Conservation (phyloP, 2,888 invertebrate species). For the Brachynemurus nebulosus region DNA sequence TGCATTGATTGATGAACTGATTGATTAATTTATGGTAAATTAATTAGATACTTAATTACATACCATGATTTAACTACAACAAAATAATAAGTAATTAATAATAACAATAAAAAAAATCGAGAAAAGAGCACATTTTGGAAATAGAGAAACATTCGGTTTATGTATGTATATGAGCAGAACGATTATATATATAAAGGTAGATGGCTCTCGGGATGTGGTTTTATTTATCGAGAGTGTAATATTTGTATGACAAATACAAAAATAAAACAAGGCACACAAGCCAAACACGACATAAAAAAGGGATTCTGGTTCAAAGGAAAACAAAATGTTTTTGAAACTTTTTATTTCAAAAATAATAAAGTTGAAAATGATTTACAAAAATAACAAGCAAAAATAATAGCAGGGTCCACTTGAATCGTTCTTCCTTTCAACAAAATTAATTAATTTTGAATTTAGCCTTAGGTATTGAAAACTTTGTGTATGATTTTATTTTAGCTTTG, state of each 20-base stretch:
- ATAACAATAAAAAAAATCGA: not conserved
- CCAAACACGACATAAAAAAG: constrained; percentile 9
- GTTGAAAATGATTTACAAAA: no score
- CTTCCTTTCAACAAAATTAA: no score
- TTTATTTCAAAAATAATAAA: no score
- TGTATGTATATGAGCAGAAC: not conserved
- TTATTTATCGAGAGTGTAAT: not conserved
- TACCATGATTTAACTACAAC: not conserved
- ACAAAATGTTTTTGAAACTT: no score
- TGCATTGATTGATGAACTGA: not conserved
- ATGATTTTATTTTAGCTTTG: no score
- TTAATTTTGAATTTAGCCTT: no score
- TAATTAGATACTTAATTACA: not conserved
- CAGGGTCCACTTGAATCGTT: no score
- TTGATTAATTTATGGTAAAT: not conserved
- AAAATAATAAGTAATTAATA: not conserved
- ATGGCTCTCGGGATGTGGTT: constrained; percentile 2
- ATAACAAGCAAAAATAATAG: no score
- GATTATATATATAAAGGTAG: not conserved
- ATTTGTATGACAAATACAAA: constrained; percentile 4
- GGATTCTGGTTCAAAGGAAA: constrained; percentile 11
- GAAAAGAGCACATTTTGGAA: not conserved
- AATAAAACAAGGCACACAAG: constrained; percentile 8
- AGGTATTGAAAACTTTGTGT: no score
- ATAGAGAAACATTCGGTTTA: not conserved